Evolutionary conservation across 2,113 vertebrate genomes (phyloP).

Genomic region (Nicator chloris): DNA sequence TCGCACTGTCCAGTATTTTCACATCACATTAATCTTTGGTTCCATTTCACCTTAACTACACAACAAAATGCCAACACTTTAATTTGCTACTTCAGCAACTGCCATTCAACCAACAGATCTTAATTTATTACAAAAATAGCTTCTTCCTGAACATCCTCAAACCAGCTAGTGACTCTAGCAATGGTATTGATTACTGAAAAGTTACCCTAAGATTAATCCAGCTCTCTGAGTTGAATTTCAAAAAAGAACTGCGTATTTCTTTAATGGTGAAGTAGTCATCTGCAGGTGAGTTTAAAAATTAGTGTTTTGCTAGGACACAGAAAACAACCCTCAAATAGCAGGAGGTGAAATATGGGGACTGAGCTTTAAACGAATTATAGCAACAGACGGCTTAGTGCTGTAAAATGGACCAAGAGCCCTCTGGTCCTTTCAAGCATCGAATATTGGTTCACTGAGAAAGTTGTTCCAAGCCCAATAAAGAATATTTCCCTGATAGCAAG

Average conservation of each 20-base stretch:
- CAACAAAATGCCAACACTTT: slow-evolving; percentile 8
- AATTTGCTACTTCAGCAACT: background rate
- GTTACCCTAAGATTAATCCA: background rate
- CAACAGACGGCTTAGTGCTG: background rate
- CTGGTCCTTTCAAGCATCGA: background rate
- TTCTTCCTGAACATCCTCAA: background rate
- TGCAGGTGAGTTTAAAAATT: slow-evolving; percentile 40
- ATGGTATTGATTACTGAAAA: background rate
- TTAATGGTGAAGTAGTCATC: slow-evolving; percentile 32
- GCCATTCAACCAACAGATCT: slow-evolving; percentile 24
- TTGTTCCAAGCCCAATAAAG: background rate
- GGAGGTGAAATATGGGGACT: background rate
- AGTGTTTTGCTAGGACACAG: background rate
- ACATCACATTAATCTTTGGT: slow-evolving; percentile 16
- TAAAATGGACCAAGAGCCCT: background rate
- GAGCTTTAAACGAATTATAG: background rate
- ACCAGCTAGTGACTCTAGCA: background rate
- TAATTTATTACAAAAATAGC: slow-evolving; percentile 29
- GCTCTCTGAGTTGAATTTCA: background rate
- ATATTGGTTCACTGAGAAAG: background rate
- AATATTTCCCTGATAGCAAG: background rate
- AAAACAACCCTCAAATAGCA: background rate
- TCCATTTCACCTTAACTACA: slow-evolving; percentile 30
- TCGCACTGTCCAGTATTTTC: background rate
- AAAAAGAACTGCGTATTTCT: background rate